These are phyloP conservation scores for Piaya cayana DNA, from an alignment of 2,113 vertebrate species.

Conservation along the genomic window DNA sequence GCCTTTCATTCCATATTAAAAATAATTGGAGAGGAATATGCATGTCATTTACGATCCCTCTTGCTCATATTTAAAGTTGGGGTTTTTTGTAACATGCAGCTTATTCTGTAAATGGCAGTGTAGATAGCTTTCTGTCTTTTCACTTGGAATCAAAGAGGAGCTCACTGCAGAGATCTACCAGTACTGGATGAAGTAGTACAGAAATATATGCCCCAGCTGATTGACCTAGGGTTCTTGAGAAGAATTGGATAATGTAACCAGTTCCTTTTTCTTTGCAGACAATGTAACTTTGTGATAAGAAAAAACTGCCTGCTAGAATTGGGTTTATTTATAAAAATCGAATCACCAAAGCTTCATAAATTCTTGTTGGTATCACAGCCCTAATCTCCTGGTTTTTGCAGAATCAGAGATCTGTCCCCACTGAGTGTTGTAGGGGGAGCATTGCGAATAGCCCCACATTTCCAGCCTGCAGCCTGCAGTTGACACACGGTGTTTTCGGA, in stretches of 20 bases:
- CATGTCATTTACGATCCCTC: not conserved
- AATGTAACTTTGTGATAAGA: not conserved
- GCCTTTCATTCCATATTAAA: not conserved
- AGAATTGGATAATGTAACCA: not conserved
- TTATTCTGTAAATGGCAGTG: slow-evolving; percentile 12
- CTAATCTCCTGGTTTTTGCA: not conserved
- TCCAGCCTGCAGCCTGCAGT: not conserved
- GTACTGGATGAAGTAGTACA: not conserved
- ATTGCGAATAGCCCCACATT: not conserved
- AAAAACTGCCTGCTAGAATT: not conserved
- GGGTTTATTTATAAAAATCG: not conserved
- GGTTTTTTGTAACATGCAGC: not conserved
- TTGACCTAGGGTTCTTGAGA: not conserved
- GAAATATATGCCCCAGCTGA: not conserved
- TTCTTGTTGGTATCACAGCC: not conserved
- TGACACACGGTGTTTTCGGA: not conserved
- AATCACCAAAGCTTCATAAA: not conserved
- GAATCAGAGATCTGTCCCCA: not conserved
- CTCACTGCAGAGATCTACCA: not conserved
- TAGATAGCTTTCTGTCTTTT: not conserved
- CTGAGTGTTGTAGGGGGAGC: not conserved
- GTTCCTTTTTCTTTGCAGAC: not conserved
- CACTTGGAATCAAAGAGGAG: not conserved
- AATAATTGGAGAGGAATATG: not conserved
- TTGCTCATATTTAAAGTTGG: not conserved